Conservation (phyloP, 92 coral and sea anemone species). For the Bergia puertoricense region DNA sequence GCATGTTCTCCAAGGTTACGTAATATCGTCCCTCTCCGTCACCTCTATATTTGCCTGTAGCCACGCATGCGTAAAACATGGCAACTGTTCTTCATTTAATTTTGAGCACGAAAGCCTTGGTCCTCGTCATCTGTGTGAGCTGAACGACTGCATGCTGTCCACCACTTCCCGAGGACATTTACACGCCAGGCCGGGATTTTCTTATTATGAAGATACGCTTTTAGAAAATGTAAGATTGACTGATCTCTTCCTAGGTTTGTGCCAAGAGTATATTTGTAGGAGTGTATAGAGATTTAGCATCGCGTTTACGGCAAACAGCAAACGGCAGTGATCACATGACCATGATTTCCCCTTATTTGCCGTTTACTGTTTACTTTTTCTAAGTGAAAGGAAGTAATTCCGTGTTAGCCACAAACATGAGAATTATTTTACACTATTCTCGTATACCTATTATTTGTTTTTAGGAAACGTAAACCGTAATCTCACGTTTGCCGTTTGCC, state of each 20-base stretch:
- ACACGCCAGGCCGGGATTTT: neutral
- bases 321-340: no score
- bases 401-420: no score
- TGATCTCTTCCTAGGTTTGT: neutral
- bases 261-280: neutral
- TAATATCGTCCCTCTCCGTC: constrained; percentile 11
- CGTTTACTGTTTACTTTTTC: no score
- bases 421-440: no score
- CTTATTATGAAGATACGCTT: constrained; percentile 16
- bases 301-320: no score
- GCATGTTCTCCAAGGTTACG: constrained; percentile 10
- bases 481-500: no score
- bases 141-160: constrained; percentile 6
- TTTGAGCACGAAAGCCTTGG: constrained; percentile 6
- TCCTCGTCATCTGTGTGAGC: constrained; percentile 8
- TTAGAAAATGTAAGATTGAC: neutral
- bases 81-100: constrained; percentile 25
- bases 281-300: neutral
- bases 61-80: constrained; percentile 29
- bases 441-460: no score
- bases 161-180: neutral
- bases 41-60: constrained; percentile 28
- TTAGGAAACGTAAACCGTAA: no score
- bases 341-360: no score
- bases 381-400: no score